phyloP scores from a whole-genome alignment of 1,140 invertebrate species.

The Leptinotarsa defecta region DNA sequence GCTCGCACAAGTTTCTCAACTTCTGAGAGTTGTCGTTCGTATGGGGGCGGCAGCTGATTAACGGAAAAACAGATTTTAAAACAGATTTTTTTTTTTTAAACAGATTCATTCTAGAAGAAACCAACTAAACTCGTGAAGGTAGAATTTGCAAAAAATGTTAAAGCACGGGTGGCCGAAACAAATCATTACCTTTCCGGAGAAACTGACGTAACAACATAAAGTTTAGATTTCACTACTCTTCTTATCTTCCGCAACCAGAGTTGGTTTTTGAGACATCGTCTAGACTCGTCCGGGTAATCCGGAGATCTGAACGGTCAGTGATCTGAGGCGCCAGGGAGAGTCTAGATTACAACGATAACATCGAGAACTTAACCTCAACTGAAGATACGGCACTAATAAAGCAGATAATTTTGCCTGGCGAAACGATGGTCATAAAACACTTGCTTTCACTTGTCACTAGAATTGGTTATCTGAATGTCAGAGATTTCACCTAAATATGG shows the following conservation, averaged over 20 bases:
- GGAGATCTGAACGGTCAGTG: not conserved
- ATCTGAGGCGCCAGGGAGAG: not conserved
- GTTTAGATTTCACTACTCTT: not conserved
- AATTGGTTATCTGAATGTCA: not conserved
- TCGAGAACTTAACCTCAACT: not conserved
- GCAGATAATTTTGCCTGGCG: slow-evolving; percentile 2
- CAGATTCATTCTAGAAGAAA: no score
- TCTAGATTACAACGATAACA: slow-evolving; percentile 1
- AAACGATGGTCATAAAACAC: not conserved
- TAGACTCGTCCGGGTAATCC: slow-evolving; percentile 3
- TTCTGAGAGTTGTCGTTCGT: no score
- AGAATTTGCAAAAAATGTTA: not conserved
- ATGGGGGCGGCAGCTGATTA: no score
- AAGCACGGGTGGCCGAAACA: not conserved
- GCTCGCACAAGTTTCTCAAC: no score
- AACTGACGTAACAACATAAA: not conserved
- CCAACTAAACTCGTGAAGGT: no score
- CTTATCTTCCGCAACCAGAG: not conserved
- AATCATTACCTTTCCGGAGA: not conserved
- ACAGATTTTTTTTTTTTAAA: no score
- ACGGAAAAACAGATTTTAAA: no score
- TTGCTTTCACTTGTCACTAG: not conserved
- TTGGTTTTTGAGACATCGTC: not conserved
- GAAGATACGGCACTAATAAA: slow-evolving; percentile 3
- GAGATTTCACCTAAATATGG: not conserved